Percentiles rank a stretch among this genome's conserved stretches.
Conservation (phyloP, 2,797 vertebrate species). For the Dromococcyx pavoninus region DNA sequence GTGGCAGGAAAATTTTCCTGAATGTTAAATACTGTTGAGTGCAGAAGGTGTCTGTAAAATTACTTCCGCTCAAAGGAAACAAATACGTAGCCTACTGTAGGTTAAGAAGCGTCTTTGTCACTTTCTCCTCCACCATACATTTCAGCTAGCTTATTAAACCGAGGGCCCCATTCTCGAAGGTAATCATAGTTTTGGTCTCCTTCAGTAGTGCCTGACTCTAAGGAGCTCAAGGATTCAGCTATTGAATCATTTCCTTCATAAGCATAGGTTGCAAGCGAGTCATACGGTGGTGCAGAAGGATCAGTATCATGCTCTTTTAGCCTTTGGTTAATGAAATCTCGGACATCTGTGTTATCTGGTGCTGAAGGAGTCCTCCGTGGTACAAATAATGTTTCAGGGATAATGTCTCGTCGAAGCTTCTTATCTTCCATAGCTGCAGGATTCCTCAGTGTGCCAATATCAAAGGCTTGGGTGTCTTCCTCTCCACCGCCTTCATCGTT, state of each 20-base stretch:
- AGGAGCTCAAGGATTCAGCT: constrained; percentile 93
- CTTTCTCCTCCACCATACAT: constrained; percentile 95
- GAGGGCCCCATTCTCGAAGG: constrained; percentile 95
- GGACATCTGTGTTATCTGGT: constrained; percentile 91
- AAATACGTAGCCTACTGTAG: constrained; percentile 66
- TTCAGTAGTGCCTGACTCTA: constrained; percentile 91
- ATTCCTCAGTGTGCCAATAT: constrained; percentile 95
- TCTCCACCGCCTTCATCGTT: constrained; percentile 98
- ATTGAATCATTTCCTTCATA: constrained; percentile 94
- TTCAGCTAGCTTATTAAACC: constrained; percentile 95
- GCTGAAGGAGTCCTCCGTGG: constrained; percentile 91
- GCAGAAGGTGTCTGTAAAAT: constrained; percentile 68
- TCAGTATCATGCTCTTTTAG: constrained; percentile 93
- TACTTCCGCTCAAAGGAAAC: constrained; percentile 54
- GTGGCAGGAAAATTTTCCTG: constrained; percentile 76
- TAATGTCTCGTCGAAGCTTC: constrained; percentile 93
- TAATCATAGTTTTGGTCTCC: constrained; percentile 98
- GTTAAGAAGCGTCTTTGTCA: constrained; percentile 84
- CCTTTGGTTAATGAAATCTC: constrained; percentile 94
- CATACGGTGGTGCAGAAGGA: constrained; percentile 93
- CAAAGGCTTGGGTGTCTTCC: constrained; percentile 98
- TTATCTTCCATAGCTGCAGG: constrained; percentile 93
- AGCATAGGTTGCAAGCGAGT: constrained; percentile 97
- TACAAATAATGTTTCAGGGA: constrained; percentile 91
- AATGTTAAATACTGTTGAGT: constrained; percentile 74